Evolutionary conservation across 2,888 invertebrate species (phyloP).

Genomic region (Girardia tigrina): DNA sequence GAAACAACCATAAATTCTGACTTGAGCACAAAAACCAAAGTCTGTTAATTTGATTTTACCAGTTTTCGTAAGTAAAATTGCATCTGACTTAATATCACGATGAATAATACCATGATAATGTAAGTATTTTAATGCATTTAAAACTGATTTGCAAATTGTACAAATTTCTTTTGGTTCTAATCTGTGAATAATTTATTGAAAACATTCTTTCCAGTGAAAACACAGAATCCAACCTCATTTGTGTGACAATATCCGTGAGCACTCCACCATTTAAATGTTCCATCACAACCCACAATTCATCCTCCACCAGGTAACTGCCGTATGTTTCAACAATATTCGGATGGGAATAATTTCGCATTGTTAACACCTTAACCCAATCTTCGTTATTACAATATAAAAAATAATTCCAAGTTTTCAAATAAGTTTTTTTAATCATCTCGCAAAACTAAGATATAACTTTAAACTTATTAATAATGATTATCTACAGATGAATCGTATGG

Average conservation of each 20-base stretch:
- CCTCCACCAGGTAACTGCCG: slow-evolving; percentile 84
- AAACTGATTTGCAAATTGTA: slow-evolving; percentile 73
- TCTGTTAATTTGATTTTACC: slow-evolving; percentile 83
- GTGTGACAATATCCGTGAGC: slow-evolving; percentile 93
- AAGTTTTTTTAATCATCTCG: no score
- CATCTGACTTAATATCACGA: slow-evolving; percentile 87
- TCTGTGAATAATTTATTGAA: slow-evolving; percentile 47
- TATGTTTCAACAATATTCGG: slow-evolving; percentile 98
- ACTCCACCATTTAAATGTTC: slow-evolving; percentile 94
- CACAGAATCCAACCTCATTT: slow-evolving; percentile 55
- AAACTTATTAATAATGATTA: no score
- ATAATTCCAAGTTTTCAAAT: no score
- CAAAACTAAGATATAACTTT: no score
- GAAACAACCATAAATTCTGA: no score
- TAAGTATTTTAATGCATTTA: slow-evolving; percentile 82
- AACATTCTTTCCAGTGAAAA: neutral
- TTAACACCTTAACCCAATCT: slow-evolving; percentile 60
- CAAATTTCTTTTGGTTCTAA: slow-evolving; percentile 93
- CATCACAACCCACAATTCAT: slow-evolving; percentile 99
- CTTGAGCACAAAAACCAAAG: slow-evolving; percentile 98
- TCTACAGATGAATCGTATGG: no score
- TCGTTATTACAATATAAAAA: no score
- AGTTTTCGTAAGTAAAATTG: slow-evolving; percentile 83
- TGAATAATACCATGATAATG: slow-evolving; percentile 93
- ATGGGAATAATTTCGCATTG: slow-evolving; percentile 96